Conservation (phyloP, 2,797 vertebrate species). For the Sternotherus odoratus region DNA sequence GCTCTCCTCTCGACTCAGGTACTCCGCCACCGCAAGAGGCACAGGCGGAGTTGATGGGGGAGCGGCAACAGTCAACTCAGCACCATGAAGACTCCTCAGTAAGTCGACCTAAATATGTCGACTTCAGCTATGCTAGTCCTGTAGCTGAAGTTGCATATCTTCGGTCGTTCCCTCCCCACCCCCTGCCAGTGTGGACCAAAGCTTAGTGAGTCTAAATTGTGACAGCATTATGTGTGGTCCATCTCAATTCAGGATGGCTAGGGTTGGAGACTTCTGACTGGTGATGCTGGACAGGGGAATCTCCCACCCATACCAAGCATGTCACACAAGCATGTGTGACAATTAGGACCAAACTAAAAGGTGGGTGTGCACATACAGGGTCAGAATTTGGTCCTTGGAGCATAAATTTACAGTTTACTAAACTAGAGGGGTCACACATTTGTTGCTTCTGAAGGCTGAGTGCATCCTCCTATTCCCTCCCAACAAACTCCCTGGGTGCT, state of each 20-base stretch:
- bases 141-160: no score
- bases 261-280: background rate
- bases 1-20: no score
- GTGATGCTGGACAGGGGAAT: accelerated
- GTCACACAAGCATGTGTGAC: background rate
- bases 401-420: background rate
- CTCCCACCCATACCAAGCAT: background rate
- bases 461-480: background rate
- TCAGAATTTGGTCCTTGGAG: background rate
- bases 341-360: background rate
- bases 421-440: background rate
- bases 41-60: no score
- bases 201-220: no score
- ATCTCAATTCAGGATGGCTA: background rate
- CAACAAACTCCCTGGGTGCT: background rate
- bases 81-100: no score
- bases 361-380: background rate
- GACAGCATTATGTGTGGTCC: background rate
- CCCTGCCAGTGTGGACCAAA: no score
- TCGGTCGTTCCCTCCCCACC: no score
- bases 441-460: background rate
- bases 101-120: no score
- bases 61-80: no score
- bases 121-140: no score
- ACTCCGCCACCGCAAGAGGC: no score